phyloP scores from a whole-genome alignment of 2,888 invertebrate species.

The Camponotus fellah region DNA sequence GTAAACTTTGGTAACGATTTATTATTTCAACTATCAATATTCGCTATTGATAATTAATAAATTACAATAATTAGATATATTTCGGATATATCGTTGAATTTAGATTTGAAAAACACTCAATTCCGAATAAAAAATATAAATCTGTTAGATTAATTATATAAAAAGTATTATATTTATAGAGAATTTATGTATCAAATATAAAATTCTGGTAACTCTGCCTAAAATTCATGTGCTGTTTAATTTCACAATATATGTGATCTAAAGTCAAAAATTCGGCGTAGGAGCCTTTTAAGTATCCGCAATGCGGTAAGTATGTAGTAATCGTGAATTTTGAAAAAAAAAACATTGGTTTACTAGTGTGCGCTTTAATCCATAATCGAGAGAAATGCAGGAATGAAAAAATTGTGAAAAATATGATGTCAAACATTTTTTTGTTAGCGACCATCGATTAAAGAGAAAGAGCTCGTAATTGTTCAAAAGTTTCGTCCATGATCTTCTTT shows the following conservation, averaged over 20 bases:
- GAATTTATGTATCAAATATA: neutral
- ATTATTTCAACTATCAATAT: neutral
- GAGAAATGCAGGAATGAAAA: neutral
- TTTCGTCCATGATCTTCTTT: constrained; percentile 27
- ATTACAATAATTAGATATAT: neutral
- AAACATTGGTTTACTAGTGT: neutral
- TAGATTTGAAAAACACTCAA: neutral
- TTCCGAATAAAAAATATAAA: neutral
- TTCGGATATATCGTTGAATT: neutral
- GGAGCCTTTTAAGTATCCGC: constrained; percentile 3
- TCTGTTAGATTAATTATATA: neutral
- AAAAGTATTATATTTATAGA: neutral
- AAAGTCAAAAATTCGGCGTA: constrained; percentile 17
- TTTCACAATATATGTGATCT: neutral
- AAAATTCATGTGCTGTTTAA: neutral
- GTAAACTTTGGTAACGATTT: neutral
- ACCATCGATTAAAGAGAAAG: neutral
- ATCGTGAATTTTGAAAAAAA: neutral
- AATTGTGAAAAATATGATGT: neutral
- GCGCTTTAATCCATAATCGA: neutral
- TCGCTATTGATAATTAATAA: neutral
- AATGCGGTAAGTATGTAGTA: constrained; percentile 18
- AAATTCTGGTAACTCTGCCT: neutral
- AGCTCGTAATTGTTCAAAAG: constrained; percentile 22
- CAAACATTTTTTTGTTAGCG: neutral